Percentiles rank a stretch among this genome's conserved stretches.
These are phyloP conservation scores for Nysson spinosus DNA, from an alignment of 2,888 invertebrate species.

Conservation along the genomic window DNA sequence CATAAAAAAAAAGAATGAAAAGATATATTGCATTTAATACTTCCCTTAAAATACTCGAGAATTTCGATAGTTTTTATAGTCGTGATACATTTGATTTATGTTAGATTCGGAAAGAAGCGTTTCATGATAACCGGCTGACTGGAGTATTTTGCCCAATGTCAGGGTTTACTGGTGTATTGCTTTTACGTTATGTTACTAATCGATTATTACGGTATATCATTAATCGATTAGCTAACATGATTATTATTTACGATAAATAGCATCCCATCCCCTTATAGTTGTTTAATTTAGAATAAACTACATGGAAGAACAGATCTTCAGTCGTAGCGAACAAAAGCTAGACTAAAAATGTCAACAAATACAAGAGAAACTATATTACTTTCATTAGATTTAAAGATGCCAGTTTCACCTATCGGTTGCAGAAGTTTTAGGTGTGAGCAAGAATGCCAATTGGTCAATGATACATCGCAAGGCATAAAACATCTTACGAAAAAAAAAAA, in stretches of 20 bases:
- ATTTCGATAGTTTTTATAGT: conserved; percentile 8
- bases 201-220: conserved; percentile 56
- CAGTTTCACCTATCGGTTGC: conserved; percentile 44
- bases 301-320: conserved; percentile 75
- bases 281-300: conserved; percentile 70
- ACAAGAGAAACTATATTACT: conserved; percentile 54
- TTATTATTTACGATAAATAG: conserved; percentile 60
- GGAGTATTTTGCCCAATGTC: conserved; percentile 72
- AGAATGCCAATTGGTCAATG: conserved; percentile 60
- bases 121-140: conserved; percentile 48
- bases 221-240: conserved; percentile 61
- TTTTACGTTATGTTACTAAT: conserved; percentile 63
- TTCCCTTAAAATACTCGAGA: conserved; percentile 28
- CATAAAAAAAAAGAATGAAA: too few relatives aligned
- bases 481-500: too few relatives aligned
- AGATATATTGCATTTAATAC: too few relatives aligned
- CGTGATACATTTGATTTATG: conserved; percentile 4
- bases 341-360: conserved; percentile 60
- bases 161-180: conserved; percentile 73
- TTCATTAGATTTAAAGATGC: conserved; percentile 49
- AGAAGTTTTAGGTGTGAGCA: conserved; percentile 54
- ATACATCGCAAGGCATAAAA: conserved; percentile 17
- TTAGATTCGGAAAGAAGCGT: conserved; percentile 4
- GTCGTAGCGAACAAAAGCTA: conserved; percentile 70
- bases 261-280: conserved; percentile 50